Conservation (phyloP, 1,140 invertebrate genomes). For the Macrocentrus cingulum region DNA sequence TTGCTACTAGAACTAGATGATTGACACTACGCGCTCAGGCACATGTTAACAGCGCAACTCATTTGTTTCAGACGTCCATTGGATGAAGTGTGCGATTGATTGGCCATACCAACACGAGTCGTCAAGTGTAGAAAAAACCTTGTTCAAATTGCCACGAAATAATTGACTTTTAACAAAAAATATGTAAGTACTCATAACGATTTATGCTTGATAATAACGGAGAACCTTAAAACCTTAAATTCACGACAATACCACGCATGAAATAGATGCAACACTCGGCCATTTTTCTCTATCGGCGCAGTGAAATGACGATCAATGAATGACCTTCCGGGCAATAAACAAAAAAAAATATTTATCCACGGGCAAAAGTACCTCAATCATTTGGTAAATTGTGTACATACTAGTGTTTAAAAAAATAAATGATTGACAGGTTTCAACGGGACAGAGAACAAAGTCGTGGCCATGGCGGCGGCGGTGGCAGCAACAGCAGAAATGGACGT, state of each 20-base stretch:
- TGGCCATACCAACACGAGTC: slow-evolving; percentile 13
- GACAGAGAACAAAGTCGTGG: slow-evolving; percentile 49
- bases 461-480: slow-evolving; percentile 47
- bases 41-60: background rate
- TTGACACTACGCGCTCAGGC: no score
- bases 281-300: slow-evolving; percentile 17
- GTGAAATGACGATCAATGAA: no score
- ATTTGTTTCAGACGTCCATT: background rate
- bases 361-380: background rate
- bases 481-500: slow-evolving; percentile 46
- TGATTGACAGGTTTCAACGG: slow-evolving; percentile 41
- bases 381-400: slow-evolving; percentile 7
- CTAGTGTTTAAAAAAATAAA: background rate
- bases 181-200: no score
- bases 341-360: no score
- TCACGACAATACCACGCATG: no score
- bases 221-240: no score
- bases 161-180: no score
- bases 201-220: no score
- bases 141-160: no score
- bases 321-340: no score
- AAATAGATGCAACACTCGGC: slow-evolving; percentile 11
- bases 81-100: slow-evolving; percentile 31
- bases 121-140: background rate
- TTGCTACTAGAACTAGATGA: no score